A percentile compares a stretch with the other conserved stretches of the same genome.
Evolutionary conservation across 2,888 invertebrate species (phyloP).

Genomic region (Catocala sponsa): DNA sequence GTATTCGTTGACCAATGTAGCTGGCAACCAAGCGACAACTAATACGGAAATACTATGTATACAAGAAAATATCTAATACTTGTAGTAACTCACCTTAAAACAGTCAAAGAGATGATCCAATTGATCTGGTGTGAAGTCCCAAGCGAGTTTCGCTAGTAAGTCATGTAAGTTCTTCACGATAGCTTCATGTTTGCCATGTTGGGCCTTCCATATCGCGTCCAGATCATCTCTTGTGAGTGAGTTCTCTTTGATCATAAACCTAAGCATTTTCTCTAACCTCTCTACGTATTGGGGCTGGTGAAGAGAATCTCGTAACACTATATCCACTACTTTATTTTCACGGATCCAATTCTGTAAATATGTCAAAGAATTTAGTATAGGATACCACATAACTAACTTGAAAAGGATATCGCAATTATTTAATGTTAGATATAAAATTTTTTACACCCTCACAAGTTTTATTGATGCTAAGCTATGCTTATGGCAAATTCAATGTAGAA

Average conservation of each 20-base stretch:
- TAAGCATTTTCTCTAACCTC: slow-evolving; percentile 98
- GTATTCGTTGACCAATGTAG: too few relatives aligned
- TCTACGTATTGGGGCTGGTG: slow-evolving; percentile 99
- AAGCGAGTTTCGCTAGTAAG: slow-evolving; percentile 97
- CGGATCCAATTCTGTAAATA: slow-evolving; percentile 95
- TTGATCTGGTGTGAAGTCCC: slow-evolving; percentile 99
- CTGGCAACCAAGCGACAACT: too few relatives aligned
- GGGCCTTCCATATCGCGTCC: slow-evolving; percentile 98
- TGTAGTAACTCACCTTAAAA: slow-evolving; percentile 91
- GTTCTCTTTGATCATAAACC: slow-evolving; percentile 98
- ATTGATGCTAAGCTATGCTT: too few relatives aligned
- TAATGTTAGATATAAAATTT: too few relatives aligned
- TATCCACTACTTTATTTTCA: slow-evolving; percentile 97
- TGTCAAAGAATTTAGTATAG: neutral
- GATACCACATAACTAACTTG: too few relatives aligned
- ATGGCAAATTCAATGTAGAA: too few relatives aligned
- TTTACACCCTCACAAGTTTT: too few relatives aligned
- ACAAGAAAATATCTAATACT: too few relatives aligned
- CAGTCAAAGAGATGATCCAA: slow-evolving; percentile 98
- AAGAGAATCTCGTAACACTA: slow-evolving; percentile 97
- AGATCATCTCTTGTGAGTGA: slow-evolving; percentile 96
- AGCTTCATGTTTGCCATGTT: slow-evolving; percentile 99
- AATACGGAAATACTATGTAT: too few relatives aligned
- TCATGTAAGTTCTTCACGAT: slow-evolving; percentile 99
- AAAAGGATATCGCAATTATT: too few relatives aligned